Percentiles rank a stretch among this genome's conserved stretches.
phyloP scores from a whole-genome alignment of 2,113 vertebrate genomes.

The Amblyornis subalaris region DNA sequence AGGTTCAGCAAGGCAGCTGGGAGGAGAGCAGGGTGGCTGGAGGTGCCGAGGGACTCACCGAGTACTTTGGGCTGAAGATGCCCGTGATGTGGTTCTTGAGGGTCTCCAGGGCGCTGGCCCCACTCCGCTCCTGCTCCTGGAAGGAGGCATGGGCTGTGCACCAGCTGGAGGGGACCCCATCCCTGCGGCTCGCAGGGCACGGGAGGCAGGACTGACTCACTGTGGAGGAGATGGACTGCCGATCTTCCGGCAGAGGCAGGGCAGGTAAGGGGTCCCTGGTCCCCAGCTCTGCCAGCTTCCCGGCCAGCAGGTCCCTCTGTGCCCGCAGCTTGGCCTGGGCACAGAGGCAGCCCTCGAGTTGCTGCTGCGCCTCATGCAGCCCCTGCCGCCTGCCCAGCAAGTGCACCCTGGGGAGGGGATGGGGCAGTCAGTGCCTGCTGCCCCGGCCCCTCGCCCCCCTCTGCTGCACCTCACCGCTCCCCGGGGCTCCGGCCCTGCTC shows the following conservation, averaged over 20 bases:
- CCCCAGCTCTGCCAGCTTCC: slow-evolving; percentile 79
- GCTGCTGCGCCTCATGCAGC: slow-evolving; percentile 83
- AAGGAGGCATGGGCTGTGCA: neutral
- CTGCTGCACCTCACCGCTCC: slow-evolving; percentile 58
- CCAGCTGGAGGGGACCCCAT: accelerated
- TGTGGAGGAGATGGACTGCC: slow-evolving; percentile 67
- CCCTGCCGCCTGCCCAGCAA: slow-evolving; percentile 85
- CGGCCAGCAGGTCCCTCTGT: slow-evolving; percentile 79
- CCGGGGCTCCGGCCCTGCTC: slow-evolving; percentile 47
- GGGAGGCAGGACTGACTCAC: slow-evolving; percentile 68
- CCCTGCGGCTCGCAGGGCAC: accelerated
- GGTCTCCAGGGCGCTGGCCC: slow-evolving; percentile 72
- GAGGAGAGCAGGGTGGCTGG: neutral
- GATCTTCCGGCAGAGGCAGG: slow-evolving; percentile 77
- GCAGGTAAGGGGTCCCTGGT: slow-evolving; percentile 68
- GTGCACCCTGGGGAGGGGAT: slow-evolving; percentile 74
- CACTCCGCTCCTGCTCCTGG: slow-evolving; percentile 73
- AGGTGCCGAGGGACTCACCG: slow-evolving; percentile 65
- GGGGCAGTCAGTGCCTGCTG: accelerated
- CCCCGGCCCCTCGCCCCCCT: accelerated
- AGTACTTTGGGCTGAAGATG: slow-evolving; percentile 84
- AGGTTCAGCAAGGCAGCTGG: neutral
- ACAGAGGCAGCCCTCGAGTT: slow-evolving; percentile 80
- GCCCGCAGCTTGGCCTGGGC: slow-evolving; percentile 81
- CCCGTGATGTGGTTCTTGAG: slow-evolving; percentile 82